phyloP scores from a whole-genome alignment of 2,888 invertebrate species.

The Temnothorax rugatulus region DNA sequence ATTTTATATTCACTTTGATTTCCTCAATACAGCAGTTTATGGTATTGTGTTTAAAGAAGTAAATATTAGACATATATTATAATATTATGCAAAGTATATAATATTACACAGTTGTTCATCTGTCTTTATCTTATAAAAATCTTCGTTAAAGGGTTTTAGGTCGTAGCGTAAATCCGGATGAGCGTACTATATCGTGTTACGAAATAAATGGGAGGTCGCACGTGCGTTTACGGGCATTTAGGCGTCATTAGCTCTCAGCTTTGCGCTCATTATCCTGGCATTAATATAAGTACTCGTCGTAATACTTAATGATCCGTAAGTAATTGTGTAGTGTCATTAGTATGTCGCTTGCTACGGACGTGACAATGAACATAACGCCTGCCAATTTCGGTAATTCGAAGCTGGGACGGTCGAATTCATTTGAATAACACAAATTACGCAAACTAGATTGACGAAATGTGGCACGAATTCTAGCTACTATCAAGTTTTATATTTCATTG shows the following conservation, averaged over 20 bases:
- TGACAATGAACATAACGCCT: slow-evolving; percentile 78
- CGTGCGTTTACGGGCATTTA: slow-evolving; percentile 74
- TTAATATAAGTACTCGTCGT: slow-evolving; percentile 78
- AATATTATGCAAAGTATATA: not conserved
- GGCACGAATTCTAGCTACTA: not conserved
- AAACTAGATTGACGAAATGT: slow-evolving; percentile 54
- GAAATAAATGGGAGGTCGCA: slow-evolving; percentile 58
- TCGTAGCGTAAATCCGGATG: slow-evolving; percentile 9
- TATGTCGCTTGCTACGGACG: slow-evolving; percentile 74
- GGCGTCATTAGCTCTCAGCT: slow-evolving; percentile 66
- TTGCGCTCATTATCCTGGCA: slow-evolving; percentile 79
- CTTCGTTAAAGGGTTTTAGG: slow-evolving; percentile 12
- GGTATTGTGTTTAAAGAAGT: not conserved
- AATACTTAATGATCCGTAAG: slow-evolving; percentile 66
- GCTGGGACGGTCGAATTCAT: slow-evolving; percentile 62
- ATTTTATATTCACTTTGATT: slow-evolving; percentile 3
- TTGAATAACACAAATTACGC: slow-evolving; percentile 48
- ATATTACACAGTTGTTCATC: not conserved
- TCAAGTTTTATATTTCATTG: slow-evolving; percentile 43
- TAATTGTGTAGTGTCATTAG: slow-evolving; percentile 81
- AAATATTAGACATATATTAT: not conserved
- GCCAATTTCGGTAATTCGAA: slow-evolving; percentile 77
- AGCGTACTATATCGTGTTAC: slow-evolving; percentile 67
- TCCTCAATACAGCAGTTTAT: not conserved
- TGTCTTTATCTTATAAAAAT: not conserved